A percentile compares a stretch with the other conserved stretches of the same genome.
phyloP scores from a whole-genome alignment of 2,888 invertebrate species.

The Leucoma salicis region DNA sequence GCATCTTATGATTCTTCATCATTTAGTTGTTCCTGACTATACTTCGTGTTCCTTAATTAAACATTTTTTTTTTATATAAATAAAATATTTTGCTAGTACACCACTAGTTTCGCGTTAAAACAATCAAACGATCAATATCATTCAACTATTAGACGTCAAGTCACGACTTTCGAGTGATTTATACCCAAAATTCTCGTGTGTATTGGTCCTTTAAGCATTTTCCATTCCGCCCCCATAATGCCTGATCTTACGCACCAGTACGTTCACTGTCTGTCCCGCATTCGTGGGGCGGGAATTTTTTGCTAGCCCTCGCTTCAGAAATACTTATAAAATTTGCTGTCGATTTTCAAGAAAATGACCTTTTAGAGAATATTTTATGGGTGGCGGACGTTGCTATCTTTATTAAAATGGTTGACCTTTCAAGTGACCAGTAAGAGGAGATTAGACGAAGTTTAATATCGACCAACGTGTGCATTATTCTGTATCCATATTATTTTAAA shows the following conservation, averaged over 20 bases:
- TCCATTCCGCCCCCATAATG: constrained; percentile 29
- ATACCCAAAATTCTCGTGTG: constrained; percentile 39
- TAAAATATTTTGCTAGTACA: too few relatives aligned
- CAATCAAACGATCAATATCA: constrained; percentile 11
- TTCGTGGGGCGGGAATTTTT: constrained; percentile 3
- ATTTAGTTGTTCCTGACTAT: too few relatives aligned
- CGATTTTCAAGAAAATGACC: constrained; percentile 2
- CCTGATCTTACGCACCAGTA: constrained; percentile 26
- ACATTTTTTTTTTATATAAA: too few relatives aligned
- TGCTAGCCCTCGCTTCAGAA: constrained; percentile 1
- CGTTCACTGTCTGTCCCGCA: constrained; percentile 6
- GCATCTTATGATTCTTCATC: too few relatives aligned
- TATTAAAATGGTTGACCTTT: constrained; percentile 3
- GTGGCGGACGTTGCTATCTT: neutral
- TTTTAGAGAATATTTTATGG: constrained; percentile 7
- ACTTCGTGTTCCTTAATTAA: too few relatives aligned
- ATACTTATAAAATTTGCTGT: constrained; percentile 4
- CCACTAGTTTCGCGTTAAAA: too few relatives aligned
- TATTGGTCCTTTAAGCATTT: constrained; percentile 36
- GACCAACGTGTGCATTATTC: too few relatives aligned
- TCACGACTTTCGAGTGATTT: constrained; percentile 44
- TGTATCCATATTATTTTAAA: too few relatives aligned
- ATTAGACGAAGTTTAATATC: too few relatives aligned
- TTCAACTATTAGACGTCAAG: constrained; percentile 23
- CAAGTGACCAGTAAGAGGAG: too few relatives aligned